Conservation (phyloP, 2,113 vertebrate genomes). For the Eretmodus cyanostictus region DNA sequence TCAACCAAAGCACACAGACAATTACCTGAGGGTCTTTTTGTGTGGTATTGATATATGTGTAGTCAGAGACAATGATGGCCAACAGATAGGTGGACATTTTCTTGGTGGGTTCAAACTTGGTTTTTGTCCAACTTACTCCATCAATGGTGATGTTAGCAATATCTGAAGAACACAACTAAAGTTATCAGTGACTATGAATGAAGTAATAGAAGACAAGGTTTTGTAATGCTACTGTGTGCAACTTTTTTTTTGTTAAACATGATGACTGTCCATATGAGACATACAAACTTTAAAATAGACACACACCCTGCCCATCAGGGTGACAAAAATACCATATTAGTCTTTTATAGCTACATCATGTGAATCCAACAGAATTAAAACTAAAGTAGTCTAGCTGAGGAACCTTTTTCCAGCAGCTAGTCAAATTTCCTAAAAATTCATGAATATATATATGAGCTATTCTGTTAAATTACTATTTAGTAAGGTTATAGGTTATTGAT, state of each 20-base stretch:
- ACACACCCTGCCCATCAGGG: not conserved
- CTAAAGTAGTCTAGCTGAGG: not conserved
- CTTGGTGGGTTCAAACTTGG: conserved; percentile 67
- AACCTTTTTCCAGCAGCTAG: not conserved
- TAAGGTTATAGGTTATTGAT: not conserved
- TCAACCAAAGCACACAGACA: not conserved
- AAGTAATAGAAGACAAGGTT: not conserved
- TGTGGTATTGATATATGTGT: fast-evolving
- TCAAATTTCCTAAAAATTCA: not conserved
- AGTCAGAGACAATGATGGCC: conserved; percentile 82
- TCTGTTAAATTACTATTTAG: not conserved
- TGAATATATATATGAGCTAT: not conserved
- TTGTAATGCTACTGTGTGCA: not conserved
- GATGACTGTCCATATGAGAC: not conserved
- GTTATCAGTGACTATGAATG: not conserved
- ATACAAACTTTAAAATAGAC: not conserved
- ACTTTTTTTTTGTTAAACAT: not conserved
- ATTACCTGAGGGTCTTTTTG: conserved; percentile 46
- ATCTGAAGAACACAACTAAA: conserved; percentile 14
- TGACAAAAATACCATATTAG: not conserved
- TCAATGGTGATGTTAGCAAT: not conserved
- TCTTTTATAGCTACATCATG: not conserved
- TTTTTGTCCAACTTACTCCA: not conserved
- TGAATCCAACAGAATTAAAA: not conserved
- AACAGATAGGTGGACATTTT: conserved; percentile 88